A percentile compares a stretch with the other conserved stretches of the same genome.
Conservation (phyloP, 30 jellyfish, hydroid and myxozoan species). For the Aurelia sp. region DNA sequence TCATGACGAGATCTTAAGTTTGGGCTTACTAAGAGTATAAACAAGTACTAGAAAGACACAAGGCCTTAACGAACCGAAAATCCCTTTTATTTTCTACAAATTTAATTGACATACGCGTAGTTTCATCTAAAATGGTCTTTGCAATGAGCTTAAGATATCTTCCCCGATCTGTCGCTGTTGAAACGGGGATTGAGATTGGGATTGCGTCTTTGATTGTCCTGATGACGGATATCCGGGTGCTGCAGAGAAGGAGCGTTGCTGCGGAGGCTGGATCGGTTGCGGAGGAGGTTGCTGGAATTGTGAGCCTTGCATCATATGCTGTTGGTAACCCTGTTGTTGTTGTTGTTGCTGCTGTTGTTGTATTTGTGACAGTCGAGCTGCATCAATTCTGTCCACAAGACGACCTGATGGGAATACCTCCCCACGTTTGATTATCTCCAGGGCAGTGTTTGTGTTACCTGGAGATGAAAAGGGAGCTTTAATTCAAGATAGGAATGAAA, state of each 20-base stretch:
- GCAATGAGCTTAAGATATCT: slow-evolving; percentile 43
- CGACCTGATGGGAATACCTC: slow-evolving; percentile 94
- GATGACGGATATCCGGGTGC: slow-evolving; percentile 48
- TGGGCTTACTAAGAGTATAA: too few relatives aligned
- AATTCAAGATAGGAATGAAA: not conserved
- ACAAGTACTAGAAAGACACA: too few relatives aligned
- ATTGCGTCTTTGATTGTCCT: not conserved
- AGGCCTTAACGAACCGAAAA: too few relatives aligned
- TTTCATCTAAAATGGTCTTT: slow-evolving; percentile 51
- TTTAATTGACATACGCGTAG: not conserved
- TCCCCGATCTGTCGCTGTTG: slow-evolving; percentile 64
- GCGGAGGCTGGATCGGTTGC: slow-evolving; percentile 51
- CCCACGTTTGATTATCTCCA: slow-evolving; percentile 80
- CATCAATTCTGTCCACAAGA: slow-evolving; percentile 88
- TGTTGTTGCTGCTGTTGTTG: slow-evolving; percentile 68
- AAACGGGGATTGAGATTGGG: slow-evolving; percentile 7
- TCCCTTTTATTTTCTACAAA: too few relatives aligned
- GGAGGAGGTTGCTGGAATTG: slow-evolving; percentile 36
- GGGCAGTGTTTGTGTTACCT: slow-evolving; percentile 74
- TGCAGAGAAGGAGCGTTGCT: slow-evolving; percentile 61
- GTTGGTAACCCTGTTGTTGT: slow-evolving; percentile 16
- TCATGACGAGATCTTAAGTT: too few relatives aligned
- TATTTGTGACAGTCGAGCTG: slow-evolving; percentile 69
- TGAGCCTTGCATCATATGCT: slow-evolving; percentile 16
- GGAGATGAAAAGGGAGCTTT: not conserved